Base-by-base conservation (phyloP, 2,797 vertebrate genomes). In the Eutrigla gurnardus region DNA sequence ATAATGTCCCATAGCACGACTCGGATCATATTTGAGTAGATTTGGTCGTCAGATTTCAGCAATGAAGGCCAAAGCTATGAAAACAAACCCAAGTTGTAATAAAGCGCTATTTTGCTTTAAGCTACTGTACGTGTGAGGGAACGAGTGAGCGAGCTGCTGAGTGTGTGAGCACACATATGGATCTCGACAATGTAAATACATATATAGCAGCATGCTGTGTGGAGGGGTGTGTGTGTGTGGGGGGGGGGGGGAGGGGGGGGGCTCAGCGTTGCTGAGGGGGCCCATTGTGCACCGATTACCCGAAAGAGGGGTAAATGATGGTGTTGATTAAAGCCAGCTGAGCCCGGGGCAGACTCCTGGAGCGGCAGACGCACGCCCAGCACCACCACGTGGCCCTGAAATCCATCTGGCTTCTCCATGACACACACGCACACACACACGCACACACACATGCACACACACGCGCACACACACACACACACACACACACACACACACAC, bases 301-400 rank as follows among this genome's bases (percentile, higher is more conserved):
- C 55, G 17, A 73, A 73, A 78, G 72, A 87, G 71, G 76, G 75
- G 69, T 77, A 81, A 87, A 79, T 69, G 84, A 91, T 82, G 83
- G 84, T 74, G 81, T 82, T 91, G 91, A 93, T 92, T 91, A 86
- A 91, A 91, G 82, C 91, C 93, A 93, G 91, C 92, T 93, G 91
- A 85, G 87, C 60, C 86, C 69, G n/a, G 68, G 73, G 62, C 55
- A 52, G 88, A 18, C 84, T 84, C 81, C 78, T 73, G 61, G 57
- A 72, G 81, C 14, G 36, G 50, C 45, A 70, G 77, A 83, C 77
- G 15, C 70, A 77, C 61, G 3, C 61, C 53, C 65, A 46, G 68
- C 78, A 78, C 15, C 9, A 37, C 82, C 91, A 90, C 80, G 82
- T 75, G 86, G 61, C 88, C 71, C 61, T 77, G 83, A 87, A 78